Conservation (phyloP, 1,140 invertebrate species). For the Pteromalus puparum region DNA sequence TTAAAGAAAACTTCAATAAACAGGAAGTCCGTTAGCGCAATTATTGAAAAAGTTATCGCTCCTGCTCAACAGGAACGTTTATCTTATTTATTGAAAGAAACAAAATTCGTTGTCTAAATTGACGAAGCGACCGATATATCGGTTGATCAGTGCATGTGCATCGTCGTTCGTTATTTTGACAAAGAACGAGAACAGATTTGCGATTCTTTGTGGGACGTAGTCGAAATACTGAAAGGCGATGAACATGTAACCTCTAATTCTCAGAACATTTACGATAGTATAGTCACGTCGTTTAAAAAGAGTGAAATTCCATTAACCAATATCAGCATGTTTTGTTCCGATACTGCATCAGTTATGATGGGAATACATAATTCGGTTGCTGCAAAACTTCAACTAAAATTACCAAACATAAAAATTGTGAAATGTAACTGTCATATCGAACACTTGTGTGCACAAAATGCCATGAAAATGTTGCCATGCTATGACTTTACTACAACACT, state of each 20-base stretch:
- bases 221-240: background rate
- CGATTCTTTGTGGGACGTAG: background rate
- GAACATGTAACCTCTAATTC: background rate
- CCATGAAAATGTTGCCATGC: background rate
- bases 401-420: background rate
- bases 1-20: conserved; percentile 39
- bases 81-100: conserved; percentile 39
- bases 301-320: background rate
- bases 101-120: conserved; percentile 42
- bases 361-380: background rate
- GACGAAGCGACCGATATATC: conserved; percentile 24
- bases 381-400: no score
- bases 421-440: background rate
- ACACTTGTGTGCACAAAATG: background rate
- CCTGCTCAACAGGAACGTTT: conserved; percentile 52
- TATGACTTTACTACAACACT: background rate
- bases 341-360: background rate
- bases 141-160: no score
- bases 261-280: background rate
- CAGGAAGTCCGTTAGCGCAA: conserved; percentile 47
- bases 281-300: background rate
- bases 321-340: background rate
- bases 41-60: conserved; percentile 59
- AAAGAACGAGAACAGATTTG: background rate
- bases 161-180: background rate